Evolutionary conservation across 37 sponge, comb jelly and placozoan species (phyloP), one percentile per base, ranked within the genome.

Genomic region (Mnemiopsis leidyi): DNA sequence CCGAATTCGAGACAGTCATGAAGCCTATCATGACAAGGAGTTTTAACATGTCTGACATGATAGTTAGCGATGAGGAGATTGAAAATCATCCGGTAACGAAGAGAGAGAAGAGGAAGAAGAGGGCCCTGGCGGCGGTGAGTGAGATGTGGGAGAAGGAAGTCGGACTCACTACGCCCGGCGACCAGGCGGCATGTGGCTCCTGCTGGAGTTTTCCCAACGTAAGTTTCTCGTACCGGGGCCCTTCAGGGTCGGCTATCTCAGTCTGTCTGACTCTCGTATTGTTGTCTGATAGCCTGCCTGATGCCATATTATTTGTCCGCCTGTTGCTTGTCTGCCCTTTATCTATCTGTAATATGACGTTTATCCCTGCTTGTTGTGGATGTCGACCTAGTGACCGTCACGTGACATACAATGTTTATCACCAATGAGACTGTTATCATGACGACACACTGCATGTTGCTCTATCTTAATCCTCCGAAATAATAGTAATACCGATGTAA

Each of bases 161-260:
- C 5, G 36, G 36, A 32, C 37, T 79, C 34, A 9, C 37, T 23
- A 23, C 82, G 2, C 36, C 36, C 2, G 29, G 37, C 23, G 82
- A 79, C 37, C 82, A 79, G 82, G 23, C 21, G 82, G 7, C 30
- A 1, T 79, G 82, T 79, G 82, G 82, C 16, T 79, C 82, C 5
- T 79, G 82, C 37, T 79, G 82, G 82, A 36, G 37, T 20, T 79
- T 79, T 29, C 82, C 82, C 21, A 33, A 18, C 7, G 82, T 79
- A 36, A 79, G 82, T 79, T n/a, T n/a, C n/a, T n/a, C n/a, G n/a
- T n/a, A n/a, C n/a, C n/a, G n/a, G n/a, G n/a, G n/a, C n/a, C n/a
- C n/a, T n/a, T n/a, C n/a, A n/a, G n/a, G n/a, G n/a, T n/a, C n/a
- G n/a, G n/a, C n/a, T n/a, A n/a, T n/a, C n/a, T n/a, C n/a, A n/a